Percentiles rank a stretch among this genome's conserved stretches.
These are phyloP conservation scores for Campoletis raptor DNA, from an alignment of 2,888 invertebrate species.

Conservation along the genomic window DNA sequence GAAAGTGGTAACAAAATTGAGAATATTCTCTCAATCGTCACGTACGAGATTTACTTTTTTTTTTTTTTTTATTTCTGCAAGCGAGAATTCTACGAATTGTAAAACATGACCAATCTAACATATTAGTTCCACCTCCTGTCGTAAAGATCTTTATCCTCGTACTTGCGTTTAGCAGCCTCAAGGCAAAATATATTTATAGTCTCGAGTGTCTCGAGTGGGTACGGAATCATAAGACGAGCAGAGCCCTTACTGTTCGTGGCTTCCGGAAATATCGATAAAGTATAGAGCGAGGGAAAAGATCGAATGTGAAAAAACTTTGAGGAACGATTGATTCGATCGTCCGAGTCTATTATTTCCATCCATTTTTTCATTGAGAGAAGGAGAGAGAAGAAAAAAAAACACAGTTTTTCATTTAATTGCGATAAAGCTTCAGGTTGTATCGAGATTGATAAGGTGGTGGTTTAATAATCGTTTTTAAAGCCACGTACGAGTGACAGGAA, in stretches of 20 bases:
- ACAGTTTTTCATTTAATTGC: slow-evolving; percentile 7
- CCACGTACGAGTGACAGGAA: slow-evolving; percentile 42
- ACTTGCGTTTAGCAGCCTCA: slow-evolving; percentile 63
- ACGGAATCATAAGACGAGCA: slow-evolving; percentile 50
- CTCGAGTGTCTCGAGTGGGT: slow-evolving; percentile 66
- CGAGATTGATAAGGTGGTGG: slow-evolving; percentile 55
- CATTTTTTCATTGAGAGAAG: background rate
- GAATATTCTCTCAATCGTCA: background rate
- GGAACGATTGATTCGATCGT: background rate
- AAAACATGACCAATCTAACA: slow-evolving; percentile 51
- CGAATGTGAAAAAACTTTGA: background rate
- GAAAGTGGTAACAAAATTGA: background rate
- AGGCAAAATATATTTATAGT: slow-evolving; percentile 69
- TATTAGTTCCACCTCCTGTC: slow-evolving; percentile 29
- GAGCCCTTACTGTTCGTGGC: slow-evolving; percentile 44
- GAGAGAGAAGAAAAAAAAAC: background rate
- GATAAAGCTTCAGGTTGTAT: slow-evolving; percentile 41
- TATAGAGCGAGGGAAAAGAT: background rate
- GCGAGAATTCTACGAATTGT: slow-evolving; percentile 45
- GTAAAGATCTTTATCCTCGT: slow-evolving; percentile 61
- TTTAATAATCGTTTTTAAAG: slow-evolving; percentile 54
- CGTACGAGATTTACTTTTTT: background rate
- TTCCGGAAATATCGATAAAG: slow-evolving; percentile 21
- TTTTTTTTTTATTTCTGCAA: background rate
- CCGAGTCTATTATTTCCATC: slow-evolving; percentile 1